These are phyloP conservation scores for Coccyzus lansbergi DNA, from an alignment of 2,797 vertebrate species.

Conservation along the genomic window DNA sequence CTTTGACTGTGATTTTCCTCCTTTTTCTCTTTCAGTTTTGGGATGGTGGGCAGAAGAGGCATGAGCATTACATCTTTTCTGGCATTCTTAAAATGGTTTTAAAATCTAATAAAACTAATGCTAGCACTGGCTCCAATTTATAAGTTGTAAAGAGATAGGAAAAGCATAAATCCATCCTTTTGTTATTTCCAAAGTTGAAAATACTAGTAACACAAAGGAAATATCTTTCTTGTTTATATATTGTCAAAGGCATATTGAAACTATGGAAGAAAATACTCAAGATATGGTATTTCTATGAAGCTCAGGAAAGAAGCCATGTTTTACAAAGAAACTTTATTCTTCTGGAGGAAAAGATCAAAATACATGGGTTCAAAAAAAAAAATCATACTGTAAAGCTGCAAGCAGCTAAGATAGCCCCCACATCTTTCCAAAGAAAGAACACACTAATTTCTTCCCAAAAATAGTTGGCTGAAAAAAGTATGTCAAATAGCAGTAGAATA, in stretches of 20 bases:
- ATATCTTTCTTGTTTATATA: neutral
- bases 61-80: neutral
- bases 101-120: neutral
- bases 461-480: neutral
- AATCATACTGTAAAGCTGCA: neutral
- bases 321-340: neutral
- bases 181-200: neutral
- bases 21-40: neutral
- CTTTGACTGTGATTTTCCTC: neutral
- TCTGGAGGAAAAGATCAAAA: neutral
- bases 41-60: neutral
- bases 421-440: neutral
- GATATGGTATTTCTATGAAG: neutral
- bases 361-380: neutral
- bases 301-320: neutral
- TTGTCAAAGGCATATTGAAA: neutral
- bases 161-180: neutral
- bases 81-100: neutral
- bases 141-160: neutral
- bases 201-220: neutral
- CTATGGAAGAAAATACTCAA: neutral
- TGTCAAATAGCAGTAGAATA: neutral
- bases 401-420: neutral
- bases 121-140: neutral
- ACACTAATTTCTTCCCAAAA: rapidly evolving